A percentile compares a stretch with the other conserved stretches of the same genome.
Evolutionary conservation across 1,140 invertebrate genomes (phyloP).

Genomic region (Drosophila ananassae): DNA sequence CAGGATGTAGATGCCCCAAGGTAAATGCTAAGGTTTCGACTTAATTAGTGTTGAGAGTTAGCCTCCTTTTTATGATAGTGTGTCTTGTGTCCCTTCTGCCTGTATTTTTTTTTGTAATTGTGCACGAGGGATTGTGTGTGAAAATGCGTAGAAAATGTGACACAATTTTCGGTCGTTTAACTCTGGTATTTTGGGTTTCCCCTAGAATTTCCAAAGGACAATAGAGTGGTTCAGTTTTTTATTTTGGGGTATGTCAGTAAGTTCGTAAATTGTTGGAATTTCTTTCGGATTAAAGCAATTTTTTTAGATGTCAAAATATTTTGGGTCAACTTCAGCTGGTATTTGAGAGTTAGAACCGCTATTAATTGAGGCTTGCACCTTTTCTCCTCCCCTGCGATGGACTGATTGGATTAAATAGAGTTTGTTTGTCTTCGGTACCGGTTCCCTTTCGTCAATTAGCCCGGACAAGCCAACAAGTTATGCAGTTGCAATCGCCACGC

Average conservation of each 20-base stretch:
- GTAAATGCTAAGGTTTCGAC: conserved; percentile 78
- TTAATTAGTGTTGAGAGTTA: conserved; percentile 71
- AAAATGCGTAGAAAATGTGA: conserved; percentile 58
- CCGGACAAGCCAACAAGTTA: conserved; percentile 65
- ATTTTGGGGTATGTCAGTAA: not conserved
- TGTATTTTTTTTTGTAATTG: not conserved
- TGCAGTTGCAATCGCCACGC: conserved; percentile 39
- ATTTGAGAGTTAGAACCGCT: not conserved
- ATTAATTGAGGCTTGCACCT: not conserved
- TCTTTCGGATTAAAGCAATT: not conserved
- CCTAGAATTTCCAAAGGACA: conserved; percentile 7
- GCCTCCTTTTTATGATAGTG: conserved; percentile 49
- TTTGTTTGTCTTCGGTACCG: conserved; percentile 33
- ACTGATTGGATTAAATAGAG: conserved; percentile 21
- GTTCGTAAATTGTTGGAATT: not conserved
- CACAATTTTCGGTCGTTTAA: conserved; percentile 60
- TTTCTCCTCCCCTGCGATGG: not conserved
- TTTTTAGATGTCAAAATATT: not conserved
- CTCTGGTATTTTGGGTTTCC: conserved; percentile 25
- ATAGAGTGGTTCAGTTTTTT: conserved; percentile 20
- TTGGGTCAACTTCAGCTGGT: not conserved
- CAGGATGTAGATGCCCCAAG: conserved; percentile 51
- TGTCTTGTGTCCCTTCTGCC: conserved; percentile 3
- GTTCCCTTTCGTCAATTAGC: conserved; percentile 63
- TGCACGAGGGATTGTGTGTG: conserved; percentile 1